phyloP scores from a whole-genome alignment of 2,113 vertebrate species.

The Probosciger aterrimus region DNA sequence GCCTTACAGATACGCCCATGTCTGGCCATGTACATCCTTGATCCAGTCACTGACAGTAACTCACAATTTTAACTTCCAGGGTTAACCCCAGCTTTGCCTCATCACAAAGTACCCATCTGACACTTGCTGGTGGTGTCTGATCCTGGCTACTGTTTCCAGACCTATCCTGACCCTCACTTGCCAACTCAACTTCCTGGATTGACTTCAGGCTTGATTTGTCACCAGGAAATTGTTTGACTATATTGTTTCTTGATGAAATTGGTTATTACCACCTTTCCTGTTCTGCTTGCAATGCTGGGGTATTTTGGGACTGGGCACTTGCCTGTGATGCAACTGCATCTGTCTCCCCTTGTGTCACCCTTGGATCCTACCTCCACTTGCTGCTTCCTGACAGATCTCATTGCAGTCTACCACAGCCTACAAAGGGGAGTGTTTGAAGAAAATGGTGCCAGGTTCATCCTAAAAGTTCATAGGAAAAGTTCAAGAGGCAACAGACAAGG shows the following conservation, averaged over 20 bases:
- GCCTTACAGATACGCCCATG: background rate
- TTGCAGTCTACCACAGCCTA: background rate
- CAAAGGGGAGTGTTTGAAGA: background rate
- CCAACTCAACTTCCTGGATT: background rate
- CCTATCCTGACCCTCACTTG: background rate
- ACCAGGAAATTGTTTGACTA: background rate
- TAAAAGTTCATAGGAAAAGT: background rate
- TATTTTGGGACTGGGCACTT: background rate
- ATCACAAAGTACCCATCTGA: rapidly evolving
- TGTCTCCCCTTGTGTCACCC: rapidly evolving
- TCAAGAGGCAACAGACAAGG: background rate
- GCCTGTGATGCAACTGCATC: background rate
- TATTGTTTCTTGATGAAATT: background rate
- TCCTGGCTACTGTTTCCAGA: background rate
- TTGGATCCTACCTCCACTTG: background rate
- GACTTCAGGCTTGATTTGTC: background rate
- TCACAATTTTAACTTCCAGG: background rate
- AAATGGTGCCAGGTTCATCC: background rate
- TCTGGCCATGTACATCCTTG: background rate
- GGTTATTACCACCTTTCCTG: background rate
- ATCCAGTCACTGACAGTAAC: background rate
- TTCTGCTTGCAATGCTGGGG: background rate
- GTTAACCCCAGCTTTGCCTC: background rate
- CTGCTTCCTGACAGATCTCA: background rate
- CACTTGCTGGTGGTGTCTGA: background rate